Evolutionary conservation across 2,888 invertebrate genomes (phyloP).

Genomic region (Coleophora flavipennella): DNA sequence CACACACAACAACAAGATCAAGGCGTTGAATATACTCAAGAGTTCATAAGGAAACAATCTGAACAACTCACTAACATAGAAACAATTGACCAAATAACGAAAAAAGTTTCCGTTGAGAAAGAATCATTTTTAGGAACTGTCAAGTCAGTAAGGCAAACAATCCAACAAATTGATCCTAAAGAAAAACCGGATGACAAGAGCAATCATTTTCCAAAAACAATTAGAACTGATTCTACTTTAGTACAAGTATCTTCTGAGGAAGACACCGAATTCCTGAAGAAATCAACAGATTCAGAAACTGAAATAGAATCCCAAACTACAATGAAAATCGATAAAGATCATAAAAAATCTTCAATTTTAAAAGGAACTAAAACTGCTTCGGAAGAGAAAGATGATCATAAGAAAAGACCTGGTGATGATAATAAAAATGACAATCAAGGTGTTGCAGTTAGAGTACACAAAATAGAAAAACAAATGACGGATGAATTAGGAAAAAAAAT

Average conservation of each 20-base stretch:
- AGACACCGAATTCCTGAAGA: slow-evolving; percentile 66
- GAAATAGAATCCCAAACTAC: slow-evolving; percentile 70
- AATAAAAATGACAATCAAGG: slow-evolving; percentile 34
- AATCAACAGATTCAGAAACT: slow-evolving; percentile 68
- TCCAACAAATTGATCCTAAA: slow-evolving; percentile 59
- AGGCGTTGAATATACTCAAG: slow-evolving; percentile 64
- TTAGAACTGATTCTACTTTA: slow-evolving; percentile 65
- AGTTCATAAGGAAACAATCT: slow-evolving; percentile 65
- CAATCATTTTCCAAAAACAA: slow-evolving; percentile 49
- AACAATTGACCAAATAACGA: slow-evolving; percentile 28
- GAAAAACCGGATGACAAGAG: slow-evolving; percentile 49
- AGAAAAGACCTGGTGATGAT: slow-evolving; percentile 29
- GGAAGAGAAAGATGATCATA: slow-evolving; percentile 35
- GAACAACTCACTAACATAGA: slow-evolving; percentile 51
- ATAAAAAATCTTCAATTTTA: slow-evolving; percentile 21
- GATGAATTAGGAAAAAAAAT: slow-evolving; percentile 43
- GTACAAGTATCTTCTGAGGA: slow-evolving; percentile 69
- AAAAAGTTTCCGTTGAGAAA: slow-evolving; percentile 38
- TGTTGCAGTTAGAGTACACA: slow-evolving; percentile 28
- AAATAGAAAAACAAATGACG: slow-evolving; percentile 41
- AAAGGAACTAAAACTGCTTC: too few species aligned
- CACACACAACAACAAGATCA: slow-evolving; percentile 65
- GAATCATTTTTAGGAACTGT: slow-evolving; percentile 43
- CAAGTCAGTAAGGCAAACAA: slow-evolving; percentile 63
- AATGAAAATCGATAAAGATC: slow-evolving; percentile 50